phyloP scores from a whole-genome alignment of 37 sponge, comb jelly and placozoan genomes.

The Cliona cf. orientalis region DNA sequence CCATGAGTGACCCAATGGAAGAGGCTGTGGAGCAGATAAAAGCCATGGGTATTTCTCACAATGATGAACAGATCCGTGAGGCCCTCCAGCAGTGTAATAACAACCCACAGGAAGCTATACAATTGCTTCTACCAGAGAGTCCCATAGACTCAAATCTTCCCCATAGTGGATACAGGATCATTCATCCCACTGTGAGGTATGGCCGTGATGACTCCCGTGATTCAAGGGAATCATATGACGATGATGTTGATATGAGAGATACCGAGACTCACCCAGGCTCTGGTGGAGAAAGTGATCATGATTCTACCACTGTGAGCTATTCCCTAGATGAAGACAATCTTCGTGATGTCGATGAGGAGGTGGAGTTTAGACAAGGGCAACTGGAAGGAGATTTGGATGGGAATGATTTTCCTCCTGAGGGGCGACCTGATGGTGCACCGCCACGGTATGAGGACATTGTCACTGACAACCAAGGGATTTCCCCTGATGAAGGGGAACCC shows the following conservation, averaged over 20 bases:
- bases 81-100: constrained; percentile 39
- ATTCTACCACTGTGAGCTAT: constrained; percentile 72
- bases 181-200: neutral
- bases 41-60: constrained; percentile 39
- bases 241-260: constrained; percentile 55
- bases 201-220: neutral
- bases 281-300: constrained; percentile 50
- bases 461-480: constrained; percentile 18
- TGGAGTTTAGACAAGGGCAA: neutral
- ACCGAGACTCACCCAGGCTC: constrained; percentile 47
- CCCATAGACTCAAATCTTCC: neutral
- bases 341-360: constrained; percentile 38
- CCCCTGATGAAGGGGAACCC: neutral
- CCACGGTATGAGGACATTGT: constrained; percentile 71
- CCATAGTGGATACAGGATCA: neutral
- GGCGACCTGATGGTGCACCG: constrained; percentile 42
- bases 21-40: constrained; percentile 44
- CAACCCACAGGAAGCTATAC: constrained; percentile 44
- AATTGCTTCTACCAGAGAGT: constrained; percentile 52
- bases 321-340: constrained; percentile 60
- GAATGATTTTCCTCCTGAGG: neutral
- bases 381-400: neutral
- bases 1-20: constrained; percentile 4
- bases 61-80: constrained; percentile 48
- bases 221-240: constrained; percentile 10